Percentiles rank a stretch among this genome's conserved stretches.
Conservation (phyloP, 2,113 vertebrate species). For the Apus apus region DNA sequence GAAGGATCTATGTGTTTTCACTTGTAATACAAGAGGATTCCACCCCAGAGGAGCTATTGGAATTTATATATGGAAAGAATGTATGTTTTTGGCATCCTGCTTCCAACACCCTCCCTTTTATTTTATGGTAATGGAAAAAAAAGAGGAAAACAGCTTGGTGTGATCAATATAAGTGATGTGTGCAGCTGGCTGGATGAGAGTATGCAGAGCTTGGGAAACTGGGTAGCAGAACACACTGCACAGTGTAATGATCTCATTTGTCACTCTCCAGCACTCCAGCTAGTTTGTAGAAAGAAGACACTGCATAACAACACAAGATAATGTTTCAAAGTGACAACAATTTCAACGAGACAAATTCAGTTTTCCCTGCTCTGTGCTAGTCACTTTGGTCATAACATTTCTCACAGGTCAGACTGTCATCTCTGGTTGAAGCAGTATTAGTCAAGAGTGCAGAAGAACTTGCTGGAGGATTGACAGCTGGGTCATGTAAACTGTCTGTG, state of each 20-base stretch:
- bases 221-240: background rate
- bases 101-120: background rate
- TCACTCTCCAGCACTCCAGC: background rate
- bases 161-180: background rate
- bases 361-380: background rate
- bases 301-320: background rate
- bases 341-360: background rate
- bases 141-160: background rate
- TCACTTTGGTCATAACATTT: background rate
- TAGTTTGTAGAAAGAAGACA: background rate
- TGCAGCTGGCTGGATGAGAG: background rate
- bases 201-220: background rate
- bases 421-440: background rate
- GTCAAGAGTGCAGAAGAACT: background rate
- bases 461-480: background rate
- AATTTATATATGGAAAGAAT: background rate
- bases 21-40: background rate
- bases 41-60: background rate
- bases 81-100: background rate
- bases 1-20: background rate
- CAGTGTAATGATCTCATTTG: background rate
- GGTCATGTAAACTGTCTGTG: background rate
- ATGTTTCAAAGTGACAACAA: background rate
- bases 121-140: background rate
- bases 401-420: background rate